A percentile compares a stretch with the other conserved stretches of the same genome.
phyloP scores from a whole-genome alignment of 1,140 invertebrate genomes.

The Daktulosphaira vitifoliae region DNA sequence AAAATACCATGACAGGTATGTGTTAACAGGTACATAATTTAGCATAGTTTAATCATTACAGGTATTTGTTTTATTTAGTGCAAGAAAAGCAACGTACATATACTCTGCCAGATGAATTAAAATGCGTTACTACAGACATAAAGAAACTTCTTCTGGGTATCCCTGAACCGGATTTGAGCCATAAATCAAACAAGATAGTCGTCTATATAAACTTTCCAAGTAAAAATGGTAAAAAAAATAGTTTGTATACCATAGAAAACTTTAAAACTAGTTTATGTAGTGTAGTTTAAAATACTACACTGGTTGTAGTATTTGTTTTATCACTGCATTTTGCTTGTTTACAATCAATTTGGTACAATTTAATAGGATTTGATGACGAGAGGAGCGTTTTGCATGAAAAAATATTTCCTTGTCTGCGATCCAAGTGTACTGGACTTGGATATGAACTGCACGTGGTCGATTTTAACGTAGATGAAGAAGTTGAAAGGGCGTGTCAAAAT shows the following conservation, averaged over 20 bases:
- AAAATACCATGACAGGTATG: background rate
- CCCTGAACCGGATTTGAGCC: conserved; percentile 44
- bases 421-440: conserved; percentile 51
- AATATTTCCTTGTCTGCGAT: conserved; percentile 54
- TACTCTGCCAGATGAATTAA: conserved; percentile 44
- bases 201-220: conserved; percentile 60
- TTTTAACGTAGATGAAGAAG: conserved; percentile 57
- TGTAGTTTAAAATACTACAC: too few species aligned
- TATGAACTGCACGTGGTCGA: conserved; percentile 62
- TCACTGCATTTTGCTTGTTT: too few species aligned
- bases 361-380: conserved; percentile 58
- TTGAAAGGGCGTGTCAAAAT: conserved; percentile 58
- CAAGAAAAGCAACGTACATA: too few species aligned
- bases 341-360: too few species aligned
- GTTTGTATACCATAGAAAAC: too few species aligned
- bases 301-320: too few species aligned
- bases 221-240: conserved; percentile 50
- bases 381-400: conserved; percentile 55
- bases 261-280: too few species aligned
- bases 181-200: conserved; percentile 53
- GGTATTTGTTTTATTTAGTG: too few species aligned
- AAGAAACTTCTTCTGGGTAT: conserved; percentile 50
- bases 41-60: too few species aligned
- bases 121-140: conserved; percentile 48
- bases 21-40: too few species aligned